phyloP scores from a whole-genome alignment of 2,113 vertebrate genomes.

The Dunckerocampus dactyliophorus region DNA sequence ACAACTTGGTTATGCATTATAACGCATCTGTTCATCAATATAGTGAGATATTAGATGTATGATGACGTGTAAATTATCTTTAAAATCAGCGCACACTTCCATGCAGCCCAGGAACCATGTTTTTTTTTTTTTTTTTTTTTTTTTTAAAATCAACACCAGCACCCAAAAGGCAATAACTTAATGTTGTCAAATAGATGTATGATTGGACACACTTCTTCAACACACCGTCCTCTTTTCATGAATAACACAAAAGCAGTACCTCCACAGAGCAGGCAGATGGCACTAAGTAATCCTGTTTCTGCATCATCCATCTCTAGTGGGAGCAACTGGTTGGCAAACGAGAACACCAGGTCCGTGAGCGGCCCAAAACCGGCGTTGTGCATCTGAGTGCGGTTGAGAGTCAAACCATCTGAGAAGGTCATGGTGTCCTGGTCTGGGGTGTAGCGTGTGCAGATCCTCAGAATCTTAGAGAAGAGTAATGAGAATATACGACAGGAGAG shows the following conservation, averaged over 20 bases:
- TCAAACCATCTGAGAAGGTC: conserved; percentile 94
- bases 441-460: conserved; percentile 75
- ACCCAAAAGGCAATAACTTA: no score
- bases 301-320: conserved; percentile 92
- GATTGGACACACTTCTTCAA: no score
- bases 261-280: conserved; percentile 95
- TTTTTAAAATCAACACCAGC: no score
- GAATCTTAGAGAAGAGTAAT: conserved; percentile 55
- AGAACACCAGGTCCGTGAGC: conserved; percentile 73
- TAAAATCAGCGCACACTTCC: no score
- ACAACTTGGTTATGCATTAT: no score
- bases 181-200: no score
- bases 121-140: no score
- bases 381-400: conserved; percentile 85
- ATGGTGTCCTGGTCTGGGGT: conserved; percentile 77
- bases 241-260: conserved; percentile 64
- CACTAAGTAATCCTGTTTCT: conserved; percentile 88
- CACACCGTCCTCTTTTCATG: no score
- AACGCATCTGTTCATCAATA: no score
- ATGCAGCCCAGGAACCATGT: no score
- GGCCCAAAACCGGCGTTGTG: conserved; percentile 75
- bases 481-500: neutral
- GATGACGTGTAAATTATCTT: no score
- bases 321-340: conserved; percentile 89
- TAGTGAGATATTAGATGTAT: no score